Conservation (phyloP, 2,888 invertebrate species). For the Apotomis betuletana region DNA sequence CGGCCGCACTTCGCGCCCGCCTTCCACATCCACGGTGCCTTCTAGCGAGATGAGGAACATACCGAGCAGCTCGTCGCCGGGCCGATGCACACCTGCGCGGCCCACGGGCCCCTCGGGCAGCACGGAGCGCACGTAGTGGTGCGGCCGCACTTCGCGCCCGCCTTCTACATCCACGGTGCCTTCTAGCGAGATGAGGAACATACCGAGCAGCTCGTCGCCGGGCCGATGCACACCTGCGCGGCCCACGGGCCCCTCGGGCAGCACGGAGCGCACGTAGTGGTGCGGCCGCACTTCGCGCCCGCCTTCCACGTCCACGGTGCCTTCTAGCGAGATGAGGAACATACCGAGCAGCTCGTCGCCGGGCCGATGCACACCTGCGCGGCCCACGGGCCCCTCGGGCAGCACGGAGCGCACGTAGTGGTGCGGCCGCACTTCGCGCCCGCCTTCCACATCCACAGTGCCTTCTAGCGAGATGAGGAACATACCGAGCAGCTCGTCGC, state of each 20-base stretch:
- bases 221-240: conserved; percentile 90
- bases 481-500: conserved; percentile 94
- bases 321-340: conserved; percentile 97
- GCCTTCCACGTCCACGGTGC: conserved; percentile 99
- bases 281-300: conserved; percentile 98
- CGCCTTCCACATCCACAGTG: conserved; percentile 99
- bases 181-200: conserved; percentile 95
- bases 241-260: conserved; percentile 98
- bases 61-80: conserved; percentile 96
- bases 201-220: conserved; percentile 93
- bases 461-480: conserved; percentile 98
- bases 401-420: conserved; percentile 99
- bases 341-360: conserved; percentile 93
- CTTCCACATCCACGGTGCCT: conserved; percentile 99
- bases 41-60: conserved; percentile 96
- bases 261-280: conserved; percentile 98
- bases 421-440: conserved; percentile 98
- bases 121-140: conserved; percentile 99
- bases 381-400: conserved; percentile 98
- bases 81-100: conserved; percentile 92
- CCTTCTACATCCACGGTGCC: conserved; percentile 99
- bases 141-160: conserved; percentile 92
- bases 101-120: conserved; percentile 98
- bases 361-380: conserved; percentile 90
- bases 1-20: conserved; percentile 92